Percentiles rank a stretch among this genome's conserved stretches.
phyloP scores from a whole-genome alignment of 2,797 vertebrate genomes.

The Epinephelus coioides region DNA sequence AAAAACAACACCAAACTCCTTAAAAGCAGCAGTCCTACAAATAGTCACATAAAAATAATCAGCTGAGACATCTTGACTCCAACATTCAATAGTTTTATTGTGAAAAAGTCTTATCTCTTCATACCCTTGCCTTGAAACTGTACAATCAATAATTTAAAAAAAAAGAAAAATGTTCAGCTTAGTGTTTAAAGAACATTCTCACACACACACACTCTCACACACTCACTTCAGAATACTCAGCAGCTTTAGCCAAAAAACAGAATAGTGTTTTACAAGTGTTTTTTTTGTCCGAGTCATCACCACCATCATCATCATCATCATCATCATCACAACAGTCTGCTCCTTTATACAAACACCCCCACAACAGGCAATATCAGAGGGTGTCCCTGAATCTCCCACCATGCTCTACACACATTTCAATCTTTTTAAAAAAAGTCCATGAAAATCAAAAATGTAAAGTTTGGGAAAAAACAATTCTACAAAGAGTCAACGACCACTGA shows the following conservation, averaged over 20 bases:
- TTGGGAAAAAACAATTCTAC: slow-evolving; percentile 12
- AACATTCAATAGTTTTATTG: slow-evolving; percentile 83
- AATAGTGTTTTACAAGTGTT: slow-evolving; percentile 72
- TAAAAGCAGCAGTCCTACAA: neutral
- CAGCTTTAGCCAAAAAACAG: slow-evolving; percentile 67
- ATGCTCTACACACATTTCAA: slow-evolving; percentile 24
- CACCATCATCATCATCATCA: neutral
- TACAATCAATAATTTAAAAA: slow-evolving; percentile 86
- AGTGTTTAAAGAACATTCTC: slow-evolving; percentile 46
- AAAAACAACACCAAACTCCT: neutral
- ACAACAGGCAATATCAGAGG: slow-evolving; percentile 31
- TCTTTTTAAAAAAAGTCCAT: slow-evolving; percentile 2
- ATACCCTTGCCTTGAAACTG: slow-evolving; percentile 70
- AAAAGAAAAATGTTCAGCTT: slow-evolving; percentile 57
- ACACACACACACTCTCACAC: slow-evolving; percentile 19
- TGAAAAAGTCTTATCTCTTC: slow-evolving; percentile 76
- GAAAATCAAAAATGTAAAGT: slow-evolving; percentile 19
- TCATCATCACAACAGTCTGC: slow-evolving; percentile 18
- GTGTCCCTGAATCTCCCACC: slow-evolving; percentile 27
- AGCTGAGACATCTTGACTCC: slow-evolving; percentile 14
- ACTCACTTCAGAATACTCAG: slow-evolving; percentile 49
- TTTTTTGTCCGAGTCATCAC: slow-evolving; percentile 1
- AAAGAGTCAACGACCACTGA: slow-evolving; percentile 29
- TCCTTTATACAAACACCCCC: slow-evolving; percentile 43
- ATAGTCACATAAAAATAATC: neutral